Evolutionary conservation across 2,113 vertebrate genomes (phyloP).

Genomic region (Nothoprocta pentlandii): DNA sequence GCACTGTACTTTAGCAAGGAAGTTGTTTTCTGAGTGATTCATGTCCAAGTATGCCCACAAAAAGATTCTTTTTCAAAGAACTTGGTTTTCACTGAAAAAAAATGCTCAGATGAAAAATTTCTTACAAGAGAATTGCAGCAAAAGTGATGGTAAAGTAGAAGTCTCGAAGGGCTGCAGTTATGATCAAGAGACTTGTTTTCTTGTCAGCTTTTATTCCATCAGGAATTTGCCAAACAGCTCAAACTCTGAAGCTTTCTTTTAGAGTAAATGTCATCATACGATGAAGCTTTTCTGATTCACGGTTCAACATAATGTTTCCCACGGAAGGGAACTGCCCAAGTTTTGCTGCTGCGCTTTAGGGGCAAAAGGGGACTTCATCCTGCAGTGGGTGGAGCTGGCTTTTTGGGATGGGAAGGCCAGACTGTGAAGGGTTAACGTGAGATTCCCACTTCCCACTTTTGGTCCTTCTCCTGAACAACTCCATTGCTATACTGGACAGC

Average conservation of each 20-base stretch:
- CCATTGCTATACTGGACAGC: not conserved
- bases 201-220: not conserved
- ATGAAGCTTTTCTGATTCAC: not conserved
- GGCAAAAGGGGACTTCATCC: not conserved
- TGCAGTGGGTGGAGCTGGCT: not conserved
- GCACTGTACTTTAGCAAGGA: not conserved
- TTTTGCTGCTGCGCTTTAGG: not conserved
- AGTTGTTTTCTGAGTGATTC: not conserved
- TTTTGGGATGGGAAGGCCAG: not conserved
- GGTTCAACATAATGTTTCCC: not conserved
- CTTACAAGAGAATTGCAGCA: not conserved
- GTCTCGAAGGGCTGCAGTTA: not conserved
- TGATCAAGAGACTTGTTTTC: not conserved
- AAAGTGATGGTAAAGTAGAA: not conserved
- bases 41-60: not conserved
- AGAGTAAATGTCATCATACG: not conserved
- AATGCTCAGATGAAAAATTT: not conserved
- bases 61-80: not conserved
- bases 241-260: not conserved
- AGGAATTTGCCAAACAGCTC: not conserved
- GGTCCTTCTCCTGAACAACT: not conserved
- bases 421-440: not conserved
- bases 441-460: not conserved
- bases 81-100: not conserved
- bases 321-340: not conserved